Base-by-base conservation (phyloP, 2,797 vertebrate genomes). In the Steatocranus sp. region DNA sequence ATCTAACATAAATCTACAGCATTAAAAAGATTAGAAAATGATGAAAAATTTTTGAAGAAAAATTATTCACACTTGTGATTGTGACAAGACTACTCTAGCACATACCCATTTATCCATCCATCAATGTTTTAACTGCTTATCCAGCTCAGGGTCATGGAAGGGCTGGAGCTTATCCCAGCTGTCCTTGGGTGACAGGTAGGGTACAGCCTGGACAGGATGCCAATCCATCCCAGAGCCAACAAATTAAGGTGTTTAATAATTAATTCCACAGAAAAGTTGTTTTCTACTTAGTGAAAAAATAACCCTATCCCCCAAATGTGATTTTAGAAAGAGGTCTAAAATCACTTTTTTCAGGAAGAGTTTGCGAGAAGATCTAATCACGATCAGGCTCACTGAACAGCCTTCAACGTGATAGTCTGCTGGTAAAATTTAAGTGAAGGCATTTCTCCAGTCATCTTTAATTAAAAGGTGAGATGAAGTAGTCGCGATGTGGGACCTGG, bases 381-480 rank as follows among this genome's bases (percentile, higher is more conserved):
- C 43, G 74, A 91, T 78, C 63, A 80, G 81, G 48, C 43, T 75
- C 50, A 77, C 54, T 85, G 76, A 91, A 86, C 82, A 61, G 68
- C 87, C 86, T 90, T 88, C 89, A 92, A 93, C 86, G 89, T 92
- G 87, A 92, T 73, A 48, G 76, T 75, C 49, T 32, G 51, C 78
- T 66, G 74, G 79, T 30, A 27, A 82, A 73, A 48, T 73, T 73
- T 54, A 87, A 86, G 75, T 81, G 75, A 73, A 80, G 80, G 70
- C 30, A 46, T 75, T 41, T 38, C 27, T 68, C 56, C 76, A 73
- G 83, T 92, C 81, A 91, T 92, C 48, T 92, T 85, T 89, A 91
- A 88, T 93, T 90, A 85, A 93, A 93, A 82, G 54, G 41, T 70
- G 32, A 76, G 30, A 91, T 89, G 76, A 92, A 93, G 89, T 82